These are phyloP conservation scores for Drosophila carrolli DNA, from an alignment of 1,140 invertebrate genomes.

Conservation along the genomic window DNA sequence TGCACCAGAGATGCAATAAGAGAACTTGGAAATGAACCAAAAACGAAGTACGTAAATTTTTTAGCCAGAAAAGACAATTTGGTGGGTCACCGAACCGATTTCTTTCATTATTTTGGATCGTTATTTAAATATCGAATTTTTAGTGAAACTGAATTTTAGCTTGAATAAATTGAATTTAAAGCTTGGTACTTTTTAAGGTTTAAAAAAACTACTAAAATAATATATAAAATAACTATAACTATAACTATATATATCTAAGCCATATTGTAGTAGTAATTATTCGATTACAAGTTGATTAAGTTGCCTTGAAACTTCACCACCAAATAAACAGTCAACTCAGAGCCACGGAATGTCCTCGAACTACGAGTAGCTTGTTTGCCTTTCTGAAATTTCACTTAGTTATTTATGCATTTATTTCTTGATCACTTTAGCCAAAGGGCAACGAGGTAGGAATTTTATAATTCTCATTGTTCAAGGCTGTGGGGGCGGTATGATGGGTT, in stretches of 20 bases:
- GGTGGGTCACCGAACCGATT: background rate
- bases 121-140: background rate
- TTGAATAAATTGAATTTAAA: no score
- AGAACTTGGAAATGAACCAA: constrained; percentile 47
- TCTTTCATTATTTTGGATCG: background rate
- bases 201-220: no score
- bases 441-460: constrained; percentile 47
- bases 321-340: background rate
- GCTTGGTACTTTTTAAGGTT: no score
- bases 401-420: constrained; percentile 28
- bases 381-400: constrained; percentile 4
- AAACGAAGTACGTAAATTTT: constrained; percentile 37
- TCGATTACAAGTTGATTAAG: no score
- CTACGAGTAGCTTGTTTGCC: background rate
- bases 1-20: constrained; percentile 38
- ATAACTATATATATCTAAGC: background rate
- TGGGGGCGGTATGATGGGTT: background rate
- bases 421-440: constrained; percentile 24
- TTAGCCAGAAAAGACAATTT: constrained; percentile 8
- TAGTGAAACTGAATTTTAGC: no score
- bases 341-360: background rate
- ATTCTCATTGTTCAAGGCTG: constrained; percentile 56
- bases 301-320: no score
- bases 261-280: background rate
- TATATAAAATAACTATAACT: no score